Evolutionary conservation across 2,113 vertebrate genomes (phyloP), one percentile per base, ranked within the genome.

Genomic region (Brienomyrus longianalis): DNA sequence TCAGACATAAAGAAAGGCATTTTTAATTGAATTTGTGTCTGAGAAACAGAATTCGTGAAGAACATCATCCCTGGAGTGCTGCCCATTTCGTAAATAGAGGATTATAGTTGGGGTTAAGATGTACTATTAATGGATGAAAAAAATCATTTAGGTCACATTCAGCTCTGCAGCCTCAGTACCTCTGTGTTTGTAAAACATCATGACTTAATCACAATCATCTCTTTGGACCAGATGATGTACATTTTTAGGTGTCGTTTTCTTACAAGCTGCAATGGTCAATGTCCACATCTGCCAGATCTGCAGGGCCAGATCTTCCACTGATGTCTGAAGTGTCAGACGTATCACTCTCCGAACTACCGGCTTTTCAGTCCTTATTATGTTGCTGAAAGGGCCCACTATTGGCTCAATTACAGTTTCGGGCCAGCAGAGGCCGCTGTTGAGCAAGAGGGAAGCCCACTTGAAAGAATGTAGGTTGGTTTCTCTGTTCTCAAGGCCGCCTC

Each of bases 1-100:
- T 80, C 74, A 43, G 74, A 43, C 74, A 39, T 80, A 80, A 80
- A 80, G 74, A 80, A 80, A 80, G 74, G 74, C 74, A 43, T 80
- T 80, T 39, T 80, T 80, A 80, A 80, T 80, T 80, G 74, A 80
- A 80, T 80, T 39, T 35, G 35, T 80, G 74, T 43, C 35, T 43
- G 74, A 80, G 74, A 80, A 11, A 43, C 35, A 80, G 74, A 80
- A 80, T 4, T 80, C 15, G 74, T 19, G 70, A 80, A 80, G 74
- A 43, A 43, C 74, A 80, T 80, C 15, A 5, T 19, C 31, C 70
- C 70, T 77, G 74, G 74, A 19, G 35, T 80, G 31, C 31, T 39
- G 35, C 13, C 17, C 35, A 43, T 39, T 1, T 39, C 74, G 27
- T 80, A 39, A 17, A 77, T 10, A 77, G 35, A 77, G 35, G 70